Base-by-base conservation (phyloP, 2,113 vertebrate species). In the Hippoglossus stenolepis region DNA sequence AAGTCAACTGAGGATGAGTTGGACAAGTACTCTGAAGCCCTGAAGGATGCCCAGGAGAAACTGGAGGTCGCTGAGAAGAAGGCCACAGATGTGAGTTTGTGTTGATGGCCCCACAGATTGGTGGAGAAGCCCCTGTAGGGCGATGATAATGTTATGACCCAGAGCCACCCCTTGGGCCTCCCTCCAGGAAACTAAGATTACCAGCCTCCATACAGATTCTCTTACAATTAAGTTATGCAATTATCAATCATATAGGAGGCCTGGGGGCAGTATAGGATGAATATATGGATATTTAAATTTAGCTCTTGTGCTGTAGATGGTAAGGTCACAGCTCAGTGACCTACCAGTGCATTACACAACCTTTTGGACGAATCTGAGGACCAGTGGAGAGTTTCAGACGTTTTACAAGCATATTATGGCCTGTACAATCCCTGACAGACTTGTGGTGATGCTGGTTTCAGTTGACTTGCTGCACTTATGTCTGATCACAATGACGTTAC, bases 31-130 rank as follows among this genome's bases (percentile, higher is more conserved):
- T 98, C 97, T 7, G 97, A 99, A 91, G 97, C 97, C 82, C 94
- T 99, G 89, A 99, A 99, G 95, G 98, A 99, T 94, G 98, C 98
- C 85, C 98, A 99, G 95, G 98, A 99, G 95, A 99, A 99, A 94
- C 93, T 99, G 95, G 98, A 99, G 91, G 90, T 98, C 73, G 98
- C 98, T 40, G 98, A 99, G 93, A 99, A 97, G 95, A 99, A 98
- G 89, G 98, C 98, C 92, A 93, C 96, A 65, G 98, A 99, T 88
- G 98, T 99, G 96, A 99, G 97, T 97, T 76, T 75, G 63, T 58
- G 13, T 10, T 28, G 21, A 73, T 9, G 49, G 47, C 31, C 26
- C 40, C 49, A 20, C 13, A 40, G 54, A 43, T 12, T 24, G 23
- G 70, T 67, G 65, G 23, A 72, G 65, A 66, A 23, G 24, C 45